These are phyloP conservation scores for Tragelaphus strepsiceros DNA, from an alignment of 2,113 vertebrate genomes.

Conservation along the genomic window DNA sequence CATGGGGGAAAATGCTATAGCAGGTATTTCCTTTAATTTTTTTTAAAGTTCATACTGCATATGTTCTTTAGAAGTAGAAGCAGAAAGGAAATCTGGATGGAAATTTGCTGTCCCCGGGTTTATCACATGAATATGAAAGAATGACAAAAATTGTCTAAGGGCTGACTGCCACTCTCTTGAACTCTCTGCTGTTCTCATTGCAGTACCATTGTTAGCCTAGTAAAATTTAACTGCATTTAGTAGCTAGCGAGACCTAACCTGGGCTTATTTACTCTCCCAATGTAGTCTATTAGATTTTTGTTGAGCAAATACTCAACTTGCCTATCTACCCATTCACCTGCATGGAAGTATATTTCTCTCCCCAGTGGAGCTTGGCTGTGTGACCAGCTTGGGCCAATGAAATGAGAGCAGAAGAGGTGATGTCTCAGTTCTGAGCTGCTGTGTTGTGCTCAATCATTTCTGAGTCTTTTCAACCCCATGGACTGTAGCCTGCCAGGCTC, in stretches of 20 bases:
- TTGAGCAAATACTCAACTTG: not conserved
- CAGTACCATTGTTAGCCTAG: not conserved
- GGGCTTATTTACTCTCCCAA: not conserved
- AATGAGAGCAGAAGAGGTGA: not conserved
- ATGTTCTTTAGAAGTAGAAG: constrained; percentile 49
- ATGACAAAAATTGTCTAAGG: constrained; percentile 34
- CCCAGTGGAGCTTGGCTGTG: not conserved
- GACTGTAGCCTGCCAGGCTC: not conserved
- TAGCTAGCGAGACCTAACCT: not conserved
- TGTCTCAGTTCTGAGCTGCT: not conserved
- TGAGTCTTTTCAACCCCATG: not conserved
- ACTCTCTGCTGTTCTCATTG: not conserved
- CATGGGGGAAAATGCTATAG: not conserved
- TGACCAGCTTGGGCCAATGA: not conserved
- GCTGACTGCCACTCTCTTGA: not conserved
- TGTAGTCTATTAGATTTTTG: not conserved
- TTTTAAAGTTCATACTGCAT: not conserved
- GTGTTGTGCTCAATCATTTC: not conserved
- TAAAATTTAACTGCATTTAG: constrained; percentile 12
- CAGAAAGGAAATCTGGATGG: constrained; percentile 45
- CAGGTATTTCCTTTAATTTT: constrained; percentile 37
- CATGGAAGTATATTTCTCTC: not conserved
- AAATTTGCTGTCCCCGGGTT: constrained; percentile 44
- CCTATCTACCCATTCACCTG: not conserved
- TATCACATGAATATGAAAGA: constrained; percentile 36